Percentiles rank a stretch among this genome's conserved stretches.
These are phyloP conservation scores for Cephus nigrinus DNA, from an alignment of 2,888 invertebrate genomes.

Conservation along the genomic window DNA sequence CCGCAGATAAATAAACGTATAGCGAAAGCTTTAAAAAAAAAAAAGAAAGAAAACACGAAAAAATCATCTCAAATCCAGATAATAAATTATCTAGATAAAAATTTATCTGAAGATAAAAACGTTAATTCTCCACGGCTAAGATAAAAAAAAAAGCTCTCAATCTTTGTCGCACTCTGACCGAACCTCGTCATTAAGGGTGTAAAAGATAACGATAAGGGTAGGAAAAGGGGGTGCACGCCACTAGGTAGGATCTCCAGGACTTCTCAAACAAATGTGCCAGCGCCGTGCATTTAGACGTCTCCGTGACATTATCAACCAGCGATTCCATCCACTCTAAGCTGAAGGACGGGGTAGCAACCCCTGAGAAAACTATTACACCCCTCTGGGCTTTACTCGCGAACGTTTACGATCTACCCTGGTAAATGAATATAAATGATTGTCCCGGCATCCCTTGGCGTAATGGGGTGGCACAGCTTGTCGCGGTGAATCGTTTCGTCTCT, in stretches of 20 bases:
- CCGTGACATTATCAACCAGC: slow-evolving; percentile 34
- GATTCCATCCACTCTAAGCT: slow-evolving; percentile 10
- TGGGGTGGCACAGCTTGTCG: slow-evolving; percentile 2
- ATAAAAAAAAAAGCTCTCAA: background rate
- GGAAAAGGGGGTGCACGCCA: background rate
- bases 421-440: slow-evolving; percentile 31
- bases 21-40: background rate
- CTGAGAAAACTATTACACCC: slow-evolving; percentile 9
- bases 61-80: background rate
- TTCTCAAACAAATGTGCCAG: slow-evolving; percentile 37
- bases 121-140: background rate
- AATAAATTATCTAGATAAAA: background rate
- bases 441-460: slow-evolving; percentile 10
- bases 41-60: no score
- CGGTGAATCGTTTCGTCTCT: background rate
- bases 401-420: slow-evolving; percentile 14
- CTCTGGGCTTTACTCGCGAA: slow-evolving; percentile 10
- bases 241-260: slow-evolving; percentile 11
- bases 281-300: slow-evolving; percentile 36
- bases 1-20: rapidly evolving
- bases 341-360: background rate
- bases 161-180: slow-evolving; percentile 18
- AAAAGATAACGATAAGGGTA: slow-evolving; percentile 15
- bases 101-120: background rate
- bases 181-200: slow-evolving; percentile 14